A percentile compares a stretch with the other conserved stretches of the same genome.
phyloP scores from a whole-genome alignment of 2,113 vertebrate genomes.

The Anas platyrhynchos region DNA sequence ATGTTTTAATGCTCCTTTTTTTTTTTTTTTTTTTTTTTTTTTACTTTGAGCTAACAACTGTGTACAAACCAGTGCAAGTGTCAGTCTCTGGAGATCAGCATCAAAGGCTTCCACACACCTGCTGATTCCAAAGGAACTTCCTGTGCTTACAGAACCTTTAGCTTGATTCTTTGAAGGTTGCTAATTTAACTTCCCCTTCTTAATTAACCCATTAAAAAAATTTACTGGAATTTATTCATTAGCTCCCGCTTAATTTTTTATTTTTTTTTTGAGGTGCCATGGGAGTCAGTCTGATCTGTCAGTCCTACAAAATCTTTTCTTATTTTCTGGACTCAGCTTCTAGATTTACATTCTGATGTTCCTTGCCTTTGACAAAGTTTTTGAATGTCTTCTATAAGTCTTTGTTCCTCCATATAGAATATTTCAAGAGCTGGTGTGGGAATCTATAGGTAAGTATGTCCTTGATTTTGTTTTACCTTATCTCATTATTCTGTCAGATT shows the following conservation, averaged over 20 bases:
- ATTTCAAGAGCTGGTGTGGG: not conserved
- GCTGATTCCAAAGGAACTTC: not conserved
- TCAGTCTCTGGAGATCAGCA: not conserved
- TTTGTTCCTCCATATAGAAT: not conserved
- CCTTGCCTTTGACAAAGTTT: not conserved
- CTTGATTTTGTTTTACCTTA: not conserved
- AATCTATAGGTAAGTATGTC: not conserved
- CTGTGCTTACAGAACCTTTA: not conserved
- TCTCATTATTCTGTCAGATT: not conserved
- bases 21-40: not conserved
- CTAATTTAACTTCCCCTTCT: not conserved
- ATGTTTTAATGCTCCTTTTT: not conserved
- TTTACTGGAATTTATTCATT: not conserved
- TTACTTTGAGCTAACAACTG: not conserved
- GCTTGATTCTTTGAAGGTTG: not conserved
- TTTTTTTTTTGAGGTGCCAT: not conserved
- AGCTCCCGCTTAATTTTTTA: not conserved
- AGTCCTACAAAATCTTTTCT: not conserved
- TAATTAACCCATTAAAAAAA: not conserved
- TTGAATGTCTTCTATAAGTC: not conserved
- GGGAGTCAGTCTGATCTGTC: not conserved
- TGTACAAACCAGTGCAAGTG: not conserved
- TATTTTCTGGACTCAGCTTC: not conserved
- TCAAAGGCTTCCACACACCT: not conserved
- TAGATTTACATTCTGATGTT: not conserved